phyloP scores from a whole-genome alignment of 2,888 invertebrate genomes.

The Hypolimnas misippus region DNA sequence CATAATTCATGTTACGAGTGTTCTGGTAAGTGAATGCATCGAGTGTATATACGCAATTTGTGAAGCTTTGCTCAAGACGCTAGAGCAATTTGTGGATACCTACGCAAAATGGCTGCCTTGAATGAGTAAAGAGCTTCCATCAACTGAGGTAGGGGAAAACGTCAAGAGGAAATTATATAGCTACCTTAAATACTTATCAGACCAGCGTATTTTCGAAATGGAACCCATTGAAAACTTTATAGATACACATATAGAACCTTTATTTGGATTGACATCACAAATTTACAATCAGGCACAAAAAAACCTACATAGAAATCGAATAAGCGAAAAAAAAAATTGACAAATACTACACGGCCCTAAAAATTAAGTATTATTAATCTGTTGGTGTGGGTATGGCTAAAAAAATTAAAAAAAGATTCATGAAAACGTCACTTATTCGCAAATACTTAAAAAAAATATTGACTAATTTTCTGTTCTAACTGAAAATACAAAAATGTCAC shows the following conservation, averaged over 20 bases:
- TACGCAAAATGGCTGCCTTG: slow-evolving; percentile 36
- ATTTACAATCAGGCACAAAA: too few relatives aligned
- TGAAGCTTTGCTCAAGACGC: slow-evolving; percentile 26
- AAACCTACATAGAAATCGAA: too few relatives aligned
- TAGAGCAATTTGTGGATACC: slow-evolving; percentile 36
- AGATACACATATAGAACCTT: too few relatives aligned
- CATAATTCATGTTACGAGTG: slow-evolving; percentile 21
- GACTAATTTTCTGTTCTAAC: background rate
- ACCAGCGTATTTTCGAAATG: slow-evolving; percentile 1
- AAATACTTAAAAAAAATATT: background rate
- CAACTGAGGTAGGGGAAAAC: slow-evolving; percentile 18
- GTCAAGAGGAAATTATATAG: slow-evolving; percentile 21
- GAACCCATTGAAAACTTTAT: too few relatives aligned
- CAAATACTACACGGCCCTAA: background rate
- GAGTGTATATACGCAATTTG: slow-evolving; percentile 42
- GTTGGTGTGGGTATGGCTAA: background rate
- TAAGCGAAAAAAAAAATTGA: too few relatives aligned
- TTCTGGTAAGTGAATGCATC: slow-evolving; percentile 40
- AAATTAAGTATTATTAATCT: slow-evolving; percentile 1
- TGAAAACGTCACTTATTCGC: background rate
- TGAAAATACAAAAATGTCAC: slow-evolving; percentile 13
- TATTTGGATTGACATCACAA: too few relatives aligned
- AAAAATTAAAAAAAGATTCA: background rate
- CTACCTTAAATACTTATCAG: background rate
- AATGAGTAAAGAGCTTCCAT: slow-evolving; percentile 37